Percentiles rank a stretch among this genome's conserved stretches.
Conservation (phyloP, 1,140 invertebrate species). For the Psilanteris sp. region DNA sequence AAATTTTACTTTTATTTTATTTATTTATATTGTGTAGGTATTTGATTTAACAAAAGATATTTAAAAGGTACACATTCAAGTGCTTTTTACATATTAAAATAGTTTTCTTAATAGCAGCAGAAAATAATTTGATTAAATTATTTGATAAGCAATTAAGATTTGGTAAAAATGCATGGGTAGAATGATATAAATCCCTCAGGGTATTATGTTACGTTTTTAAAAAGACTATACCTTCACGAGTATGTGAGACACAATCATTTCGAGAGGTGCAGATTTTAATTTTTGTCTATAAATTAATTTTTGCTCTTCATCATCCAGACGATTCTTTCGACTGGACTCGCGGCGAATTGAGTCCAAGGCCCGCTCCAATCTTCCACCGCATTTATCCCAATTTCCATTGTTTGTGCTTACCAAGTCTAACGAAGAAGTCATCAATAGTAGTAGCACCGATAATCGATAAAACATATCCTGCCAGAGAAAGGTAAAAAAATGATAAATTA, state of each 20-base stretch:
- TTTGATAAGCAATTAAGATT: no score
- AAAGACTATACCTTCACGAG: constrained; percentile 70
- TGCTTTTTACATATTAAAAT: no score
- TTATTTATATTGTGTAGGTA: no score
- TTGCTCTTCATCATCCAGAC: constrained; percentile 67
- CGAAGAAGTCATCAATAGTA: constrained; percentile 62
- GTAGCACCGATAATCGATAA: constrained; percentile 33
- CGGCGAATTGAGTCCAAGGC: constrained; percentile 74
- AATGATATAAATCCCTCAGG: no score
- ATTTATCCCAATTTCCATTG: constrained; percentile 68
- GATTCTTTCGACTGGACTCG: constrained; percentile 66
- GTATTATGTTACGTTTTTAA: background rate
- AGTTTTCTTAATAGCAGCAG: no score
- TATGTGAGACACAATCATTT: constrained; percentile 74
- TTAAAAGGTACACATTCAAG: no score
- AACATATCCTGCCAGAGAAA: constrained; percentile 61
- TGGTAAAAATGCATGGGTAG: no score
- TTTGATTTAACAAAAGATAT: no score
- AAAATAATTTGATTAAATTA: no score
- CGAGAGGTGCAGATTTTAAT: constrained; percentile 72
- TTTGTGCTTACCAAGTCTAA: constrained; percentile 35
- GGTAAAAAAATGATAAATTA: no score
- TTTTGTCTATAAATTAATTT: constrained; percentile 70
- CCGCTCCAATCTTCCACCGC: constrained; percentile 74
- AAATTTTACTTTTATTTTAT: no score